Evolutionary conservation across 2,888 invertebrate genomes (phyloP), one percentile per base, ranked within the genome.

Genomic region (Amphipyra tragopoginis): DNA sequence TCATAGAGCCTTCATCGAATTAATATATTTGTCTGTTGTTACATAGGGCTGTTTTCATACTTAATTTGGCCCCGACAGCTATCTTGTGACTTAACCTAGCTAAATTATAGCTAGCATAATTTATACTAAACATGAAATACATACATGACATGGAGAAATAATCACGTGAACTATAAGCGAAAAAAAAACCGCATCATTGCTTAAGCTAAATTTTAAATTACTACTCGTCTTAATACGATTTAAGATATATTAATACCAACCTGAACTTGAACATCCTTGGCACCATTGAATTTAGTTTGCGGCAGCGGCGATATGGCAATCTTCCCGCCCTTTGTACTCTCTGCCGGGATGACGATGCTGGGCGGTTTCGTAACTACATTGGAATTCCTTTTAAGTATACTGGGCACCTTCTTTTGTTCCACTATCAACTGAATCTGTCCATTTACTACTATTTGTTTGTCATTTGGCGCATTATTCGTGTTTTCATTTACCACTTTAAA

Each of bases 401-500:
- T 85, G 6, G 91, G 91, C 42, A 90, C 72, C 58, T 83, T 87
- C 74, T 90, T 92, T 59, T 87, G 88, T 36, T 90, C 89, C 13
- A 88, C 71, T 52, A 87, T 75, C 42, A 90, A 71, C 45, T 87
- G 85, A 10, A 87, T 83, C 63, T 85, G 84, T 43, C 86, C 83
- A 64, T 86, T 86, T 7, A 82, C 55, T 21, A 78, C 50, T 44
- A 70, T 80, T 56, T 85, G 83, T 21, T 77, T 86, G 14, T 88
- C 88, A 38, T 75, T 80, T 34, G 84, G 82, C 13, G 76, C 29
- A 60, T 78, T 77, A 65, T 72, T 85, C 1, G 68, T 52, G 57
- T 92, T 88, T 75, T 94, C 94, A 83, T 94, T 94, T 0, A 91
- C 88, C n/a, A 94, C 90, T 83, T 93, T 93, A 57, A 89, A 93